phyloP scores from a whole-genome alignment of 2,113 vertebrate genomes.

The Alosa alosa region DNA sequence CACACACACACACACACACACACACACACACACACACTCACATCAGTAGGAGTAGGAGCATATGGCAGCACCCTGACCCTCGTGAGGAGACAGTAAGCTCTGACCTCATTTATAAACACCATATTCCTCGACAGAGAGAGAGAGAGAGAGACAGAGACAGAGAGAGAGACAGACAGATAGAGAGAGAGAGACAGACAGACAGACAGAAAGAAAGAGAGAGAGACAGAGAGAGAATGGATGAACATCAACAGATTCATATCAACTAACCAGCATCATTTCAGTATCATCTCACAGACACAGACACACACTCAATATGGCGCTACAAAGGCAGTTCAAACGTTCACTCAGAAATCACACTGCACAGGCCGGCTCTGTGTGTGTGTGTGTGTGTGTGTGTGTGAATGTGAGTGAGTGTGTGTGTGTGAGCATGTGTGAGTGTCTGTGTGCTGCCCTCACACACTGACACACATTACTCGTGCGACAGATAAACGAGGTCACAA shows the following conservation, averaged over 20 bases:
- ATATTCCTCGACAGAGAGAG: too few relatives aligned
- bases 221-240: too few relatives aligned
- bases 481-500: conserved; percentile 21
- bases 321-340: too few relatives aligned
- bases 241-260: neutral
- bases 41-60: neutral
- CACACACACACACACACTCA: neutral
- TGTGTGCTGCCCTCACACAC: conserved; percentile 66
- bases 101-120: too few relatives aligned
- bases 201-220: conserved; percentile 21
- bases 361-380: neutral
- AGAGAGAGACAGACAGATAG: neutral
- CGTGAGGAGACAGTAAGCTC: too few relatives aligned
- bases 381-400: neutral
- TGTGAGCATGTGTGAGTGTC: conserved; percentile 59
- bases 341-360: neutral
- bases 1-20: neutral
- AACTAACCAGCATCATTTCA: conserved; percentile 16
- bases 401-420: conserved; percentile 25
- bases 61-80: neutral
- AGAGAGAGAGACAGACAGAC: neutral
- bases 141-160: too few relatives aligned
- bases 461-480: conserved; percentile 61
- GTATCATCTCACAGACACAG: conserved; percentile 44
- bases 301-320: conserved; percentile 2